Evolutionary conservation across 2,888 invertebrate genomes (phyloP), one percentile per base, ranked within the genome.

Genomic region (Dendrolimus pini): DNA sequence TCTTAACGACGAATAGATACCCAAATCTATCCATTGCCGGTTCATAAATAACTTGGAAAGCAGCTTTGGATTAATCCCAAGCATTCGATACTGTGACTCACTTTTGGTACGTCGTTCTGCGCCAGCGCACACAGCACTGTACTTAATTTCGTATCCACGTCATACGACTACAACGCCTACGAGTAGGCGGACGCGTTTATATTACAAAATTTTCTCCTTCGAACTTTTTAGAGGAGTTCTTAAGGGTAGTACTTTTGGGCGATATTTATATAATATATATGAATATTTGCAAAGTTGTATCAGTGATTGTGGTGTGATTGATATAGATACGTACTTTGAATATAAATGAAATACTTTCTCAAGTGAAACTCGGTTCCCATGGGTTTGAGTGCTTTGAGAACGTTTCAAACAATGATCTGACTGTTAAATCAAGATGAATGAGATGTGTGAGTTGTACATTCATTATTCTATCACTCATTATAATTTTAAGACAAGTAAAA

Each of bases 131-230:
- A 71, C 69, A 70, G 74, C 75, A 76, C 70, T 60, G 77, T 77
- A 76, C 79, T 82, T 75, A 80, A 79, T 83, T 84, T 80, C 72
- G 70, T 77, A 74, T 78, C 79, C 87, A 82, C 89, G 89, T 89
- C 88, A 89, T 79, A 86, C 77, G 74, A 83, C 85, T 78, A 72
- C 71, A 75, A 78, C 89, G 86, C 89, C 89, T 80, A 89, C 89
- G 82, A 74, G 59, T 66, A 73, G 74, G 68, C 74, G 76, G 89
- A 83, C 88, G 89, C 85, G 89, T 85, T 86, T 78, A 47, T 47
- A 47, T 47, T 47, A 10, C 9, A 47, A 47, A 47, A 66, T 59
- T 71, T 74, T 70, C 60, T 64, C 56, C 52, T 59, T 55, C 60
- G 57, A 41, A 58, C 47, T 62, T 55, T 59, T 60, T 52, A 61